Evolutionary conservation across 2,888 invertebrate genomes (phyloP).

Genomic region (Scaptomyza polygonia): DNA sequence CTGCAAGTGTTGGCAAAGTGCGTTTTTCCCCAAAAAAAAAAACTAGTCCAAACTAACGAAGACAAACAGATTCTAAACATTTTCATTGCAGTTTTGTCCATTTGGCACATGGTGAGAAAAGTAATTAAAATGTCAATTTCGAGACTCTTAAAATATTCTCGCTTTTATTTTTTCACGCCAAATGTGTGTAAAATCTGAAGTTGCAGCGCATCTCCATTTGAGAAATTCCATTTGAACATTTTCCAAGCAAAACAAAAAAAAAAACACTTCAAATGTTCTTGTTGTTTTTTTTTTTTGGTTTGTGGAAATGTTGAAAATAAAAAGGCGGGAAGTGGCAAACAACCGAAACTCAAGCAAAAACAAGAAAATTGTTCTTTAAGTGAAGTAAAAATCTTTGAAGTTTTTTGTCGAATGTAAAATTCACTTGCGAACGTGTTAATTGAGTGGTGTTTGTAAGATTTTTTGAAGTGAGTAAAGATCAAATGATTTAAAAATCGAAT

Average conservation of each 20-base stretch:
- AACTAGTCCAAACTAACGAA: not conserved
- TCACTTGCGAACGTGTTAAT: too few species aligned
- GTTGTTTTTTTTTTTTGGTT: conserved; percentile 17
- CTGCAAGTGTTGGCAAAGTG: conserved; percentile 23
- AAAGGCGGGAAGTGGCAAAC: conserved; percentile 25
- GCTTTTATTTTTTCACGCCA: not conserved
- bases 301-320: too few species aligned
- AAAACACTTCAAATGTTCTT: conserved; percentile 27
- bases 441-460: too few species aligned
- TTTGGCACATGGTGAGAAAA: conserved; percentile 20
- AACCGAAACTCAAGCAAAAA: too few species aligned
- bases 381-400: too few species aligned
- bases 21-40: too few species aligned
- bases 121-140: conserved; percentile 59
- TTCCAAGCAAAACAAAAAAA: conserved; percentile 20
- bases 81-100: not conserved
- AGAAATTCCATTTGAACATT: conserved; percentile 12
- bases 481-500: too few species aligned
- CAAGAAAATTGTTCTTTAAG: too few species aligned
- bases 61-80: not conserved
- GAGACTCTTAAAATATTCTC: too few species aligned
- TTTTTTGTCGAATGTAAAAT: too few species aligned
- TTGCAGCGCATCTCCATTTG: conserved; percentile 1
- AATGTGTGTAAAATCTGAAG: conserved; percentile 23
- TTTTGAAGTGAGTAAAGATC: too few species aligned